These are phyloP conservation scores for Umimayanthus kanabou DNA, from an alignment of 92 coral and sea anemone genomes.

Conservation along the genomic window DNA sequence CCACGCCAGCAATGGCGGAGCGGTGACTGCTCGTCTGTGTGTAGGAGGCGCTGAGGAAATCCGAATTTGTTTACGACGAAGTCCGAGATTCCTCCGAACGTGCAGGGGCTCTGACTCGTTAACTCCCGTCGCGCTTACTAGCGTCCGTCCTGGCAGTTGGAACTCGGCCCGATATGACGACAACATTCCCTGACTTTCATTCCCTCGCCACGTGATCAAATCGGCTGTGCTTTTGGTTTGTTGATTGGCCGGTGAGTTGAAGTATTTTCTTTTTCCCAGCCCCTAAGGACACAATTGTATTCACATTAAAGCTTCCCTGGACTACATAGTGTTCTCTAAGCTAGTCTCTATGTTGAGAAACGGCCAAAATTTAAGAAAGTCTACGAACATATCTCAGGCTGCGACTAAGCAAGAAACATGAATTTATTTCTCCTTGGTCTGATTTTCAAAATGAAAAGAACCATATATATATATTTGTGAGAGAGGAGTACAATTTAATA, in stretches of 20 bases:
- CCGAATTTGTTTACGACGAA: conserved; percentile 80
- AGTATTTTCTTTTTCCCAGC: conserved; percentile 85
- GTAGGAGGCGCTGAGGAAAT: conserved; percentile 80
- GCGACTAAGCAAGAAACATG: too few relatives aligned
- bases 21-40: conserved; percentile 72
- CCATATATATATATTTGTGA: too few relatives aligned
- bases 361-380: too few relatives aligned
- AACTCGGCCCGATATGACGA: conserved; percentile 85
- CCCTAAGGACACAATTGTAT: conserved; percentile 57
- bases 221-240: conserved; percentile 79
- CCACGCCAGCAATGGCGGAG: conserved; percentile 90
- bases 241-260: conserved; percentile 54
- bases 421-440: too few relatives aligned
- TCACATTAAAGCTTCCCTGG: neutral
- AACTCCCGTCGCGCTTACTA: conserved; percentile 41
- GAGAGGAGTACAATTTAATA: too few relatives aligned
- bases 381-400: too few relatives aligned
- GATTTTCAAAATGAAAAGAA: too few relatives aligned
- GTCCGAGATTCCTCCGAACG: conserved; percentile 69
- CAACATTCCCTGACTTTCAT: conserved; percentile 66
- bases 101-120: conserved; percentile 92
- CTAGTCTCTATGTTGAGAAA: too few relatives aligned
- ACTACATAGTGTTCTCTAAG: neutral
- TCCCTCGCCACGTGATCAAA: conserved; percentile 86
- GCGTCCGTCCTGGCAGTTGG: conserved; percentile 20